Percentiles rank a stretch among this genome's conserved stretches.
phyloP scores from a whole-genome alignment of 2,797 vertebrate genomes.

The Sebastes kiyomatsui region DNA sequence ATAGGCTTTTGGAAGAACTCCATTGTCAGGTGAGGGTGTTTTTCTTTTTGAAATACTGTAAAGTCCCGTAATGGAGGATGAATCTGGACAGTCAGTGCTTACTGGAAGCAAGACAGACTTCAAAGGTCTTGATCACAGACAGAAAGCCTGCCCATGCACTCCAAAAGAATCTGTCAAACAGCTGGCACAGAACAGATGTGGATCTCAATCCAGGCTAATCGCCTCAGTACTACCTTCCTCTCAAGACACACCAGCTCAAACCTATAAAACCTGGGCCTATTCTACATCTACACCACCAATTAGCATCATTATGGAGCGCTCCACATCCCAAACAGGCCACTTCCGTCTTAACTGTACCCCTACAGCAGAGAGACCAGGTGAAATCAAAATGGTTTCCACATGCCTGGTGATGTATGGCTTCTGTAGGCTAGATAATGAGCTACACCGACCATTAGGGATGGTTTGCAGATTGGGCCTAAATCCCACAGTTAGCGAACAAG shows the following conservation, averaged over 20 bases:
- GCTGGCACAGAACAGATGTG: slow-evolving; percentile 47
- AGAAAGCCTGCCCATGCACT: slow-evolving; percentile 19
- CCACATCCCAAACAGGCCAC: slow-evolving; percentile 26
- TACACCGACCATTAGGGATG: slow-evolving; percentile 24
- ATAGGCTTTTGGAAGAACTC: neutral
- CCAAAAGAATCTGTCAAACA: slow-evolving; percentile 38
- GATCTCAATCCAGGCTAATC: slow-evolving; percentile 33
- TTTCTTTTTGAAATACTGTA: slow-evolving; percentile 9
- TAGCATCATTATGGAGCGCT: slow-evolving; percentile 27
- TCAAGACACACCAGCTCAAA: neutral
- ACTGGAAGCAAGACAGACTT: slow-evolving; percentile 49
- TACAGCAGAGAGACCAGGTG: slow-evolving; percentile 28
- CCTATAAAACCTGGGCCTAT: slow-evolving; percentile 20
- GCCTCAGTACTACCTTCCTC: slow-evolving; percentile 18
- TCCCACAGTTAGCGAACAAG: slow-evolving; percentile 38
- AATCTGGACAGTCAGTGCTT: slow-evolving; percentile 31
- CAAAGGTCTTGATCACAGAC: slow-evolving; percentile 52
- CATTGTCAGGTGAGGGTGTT: neutral
- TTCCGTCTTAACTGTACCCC: slow-evolving; percentile 39
- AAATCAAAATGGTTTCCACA: slow-evolving; percentile 65
- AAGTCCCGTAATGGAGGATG: neutral
- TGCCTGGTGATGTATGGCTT: slow-evolving; percentile 55
- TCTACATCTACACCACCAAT: slow-evolving; percentile 37
- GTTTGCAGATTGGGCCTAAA: slow-evolving; percentile 41
- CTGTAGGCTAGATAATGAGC: slow-evolving; percentile 50